phyloP scores from a whole-genome alignment of 2,888 invertebrate species.

The Phyto melanocephala region DNA sequence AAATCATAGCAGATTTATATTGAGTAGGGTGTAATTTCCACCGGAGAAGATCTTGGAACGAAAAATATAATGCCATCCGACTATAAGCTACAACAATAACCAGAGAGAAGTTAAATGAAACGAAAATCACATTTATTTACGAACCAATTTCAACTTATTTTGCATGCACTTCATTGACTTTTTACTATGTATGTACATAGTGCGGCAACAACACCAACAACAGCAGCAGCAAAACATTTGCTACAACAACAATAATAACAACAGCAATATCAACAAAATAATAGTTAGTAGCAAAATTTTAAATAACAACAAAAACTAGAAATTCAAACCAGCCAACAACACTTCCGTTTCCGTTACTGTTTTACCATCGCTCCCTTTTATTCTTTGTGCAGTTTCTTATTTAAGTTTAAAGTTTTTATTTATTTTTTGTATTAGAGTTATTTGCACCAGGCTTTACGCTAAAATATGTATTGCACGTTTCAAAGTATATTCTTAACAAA shows the following conservation, averaged over 20 bases:
- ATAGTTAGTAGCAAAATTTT: conserved; percentile 20
- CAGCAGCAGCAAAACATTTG: neutral
- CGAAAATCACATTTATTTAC: conserved; percentile 59
- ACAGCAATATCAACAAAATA: neutral
- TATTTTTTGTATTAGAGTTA: neutral
- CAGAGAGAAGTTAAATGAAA: conserved; percentile 14
- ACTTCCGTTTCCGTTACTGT: conserved; percentile 55
- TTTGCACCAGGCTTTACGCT: conserved; percentile 27
- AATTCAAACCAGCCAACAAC: conserved; percentile 52
- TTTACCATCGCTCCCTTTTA: neutral
- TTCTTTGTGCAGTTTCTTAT: neutral
- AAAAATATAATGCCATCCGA: too few species aligned
- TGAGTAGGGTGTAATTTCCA: neutral
- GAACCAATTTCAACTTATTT: conserved; percentile 61
- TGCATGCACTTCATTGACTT: conserved; percentile 64
- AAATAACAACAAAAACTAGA: conserved; percentile 51
- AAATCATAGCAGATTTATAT: too few species aligned
- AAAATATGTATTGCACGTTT: conserved; percentile 31
- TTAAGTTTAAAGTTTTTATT: neutral
- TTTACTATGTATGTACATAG: conserved; percentile 20
- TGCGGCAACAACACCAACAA: neutral
- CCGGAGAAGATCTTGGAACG: neutral
- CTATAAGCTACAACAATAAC: neutral
- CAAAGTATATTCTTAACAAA: conserved; percentile 16
- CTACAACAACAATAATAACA: conserved; percentile 4